These are phyloP conservation scores for Drosophila varians DNA, from an alignment of 1,140 invertebrate species.

Conservation along the genomic window DNA sequence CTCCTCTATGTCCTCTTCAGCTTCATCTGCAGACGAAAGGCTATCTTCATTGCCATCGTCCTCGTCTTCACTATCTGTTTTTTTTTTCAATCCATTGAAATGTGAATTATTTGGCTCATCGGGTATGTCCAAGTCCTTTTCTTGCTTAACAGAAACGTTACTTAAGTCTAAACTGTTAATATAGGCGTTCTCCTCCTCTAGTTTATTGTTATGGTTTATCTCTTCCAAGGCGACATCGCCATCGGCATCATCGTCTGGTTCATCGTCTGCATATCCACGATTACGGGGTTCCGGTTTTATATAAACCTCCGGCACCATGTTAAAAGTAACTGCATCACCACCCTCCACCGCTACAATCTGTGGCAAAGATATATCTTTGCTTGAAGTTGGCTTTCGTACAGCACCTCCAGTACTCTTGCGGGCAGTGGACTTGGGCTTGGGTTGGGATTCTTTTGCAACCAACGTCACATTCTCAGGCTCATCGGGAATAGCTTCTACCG, in stretches of 20 bases:
- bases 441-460: background rate
- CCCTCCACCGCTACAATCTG: slow-evolving; percentile 64
- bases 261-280: slow-evolving; percentile 60
- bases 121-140: slow-evolving; percentile 54
- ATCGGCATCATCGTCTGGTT: slow-evolving; percentile 3
- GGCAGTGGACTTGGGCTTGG: slow-evolving; percentile 43
- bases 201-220: slow-evolving; percentile 60
- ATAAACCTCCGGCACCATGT: slow-evolving; percentile 18
- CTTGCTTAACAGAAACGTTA: slow-evolving; percentile 71
- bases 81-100: slow-evolving; percentile 42
- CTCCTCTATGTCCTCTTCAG: slow-evolving; percentile 61
- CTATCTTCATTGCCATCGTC: slow-evolving; percentile 59
- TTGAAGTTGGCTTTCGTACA: background rate
- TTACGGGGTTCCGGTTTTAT: slow-evolving; percentile 70
- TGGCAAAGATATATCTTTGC: slow-evolving; percentile 26
- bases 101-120: slow-evolving; percentile 31
- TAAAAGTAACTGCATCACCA: slow-evolving; percentile 39
- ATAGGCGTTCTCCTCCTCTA: slow-evolving; percentile 56
- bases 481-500: slow-evolving; percentile 42
- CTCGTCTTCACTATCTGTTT: slow-evolving; percentile 26
- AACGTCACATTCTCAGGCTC: background rate
- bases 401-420: slow-evolving; percentile 58
- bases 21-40: slow-evolving; percentile 62
- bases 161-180: slow-evolving; percentile 62
- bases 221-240: slow-evolving; percentile 1